Conservation (phyloP, 1,140 invertebrate genomes). For the Plodia interpunctella region DNA sequence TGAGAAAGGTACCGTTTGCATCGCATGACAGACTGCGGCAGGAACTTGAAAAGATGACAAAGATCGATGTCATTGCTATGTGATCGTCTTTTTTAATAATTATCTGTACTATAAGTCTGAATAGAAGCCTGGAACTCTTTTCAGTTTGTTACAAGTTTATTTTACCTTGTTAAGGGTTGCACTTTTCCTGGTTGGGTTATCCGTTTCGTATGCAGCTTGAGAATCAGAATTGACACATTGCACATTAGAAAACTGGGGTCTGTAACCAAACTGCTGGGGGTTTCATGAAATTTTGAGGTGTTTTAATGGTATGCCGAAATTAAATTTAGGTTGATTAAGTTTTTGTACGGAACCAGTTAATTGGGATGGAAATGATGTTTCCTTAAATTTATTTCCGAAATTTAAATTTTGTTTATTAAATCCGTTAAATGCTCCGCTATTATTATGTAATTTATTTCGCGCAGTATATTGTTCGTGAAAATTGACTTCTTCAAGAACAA, state of each 20-base stretch:
- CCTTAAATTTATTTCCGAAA: too few relatives aligned
- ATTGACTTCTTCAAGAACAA: conserved; percentile 28
- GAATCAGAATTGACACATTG: too few relatives aligned
- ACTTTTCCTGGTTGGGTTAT: too few relatives aligned
- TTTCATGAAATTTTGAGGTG: not conserved
- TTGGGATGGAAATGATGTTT: not conserved
- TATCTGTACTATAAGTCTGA: too few relatives aligned
- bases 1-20: conserved; percentile 47
- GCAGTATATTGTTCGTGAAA: conserved; percentile 24
- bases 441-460: conserved; percentile 12
- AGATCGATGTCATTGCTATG: too few relatives aligned
- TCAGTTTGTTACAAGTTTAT: too few relatives aligned
- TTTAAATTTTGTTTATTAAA: not conserved
- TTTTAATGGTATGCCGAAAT: conserved; percentile 1
- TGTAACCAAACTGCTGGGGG: not conserved
- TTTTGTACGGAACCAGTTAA: not conserved
- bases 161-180: too few relatives aligned
- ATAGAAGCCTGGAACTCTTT: too few relatives aligned
- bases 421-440: not conserved
- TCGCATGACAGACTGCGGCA: conserved; percentile 21
- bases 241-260: not conserved
- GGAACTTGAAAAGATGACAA: too few relatives aligned
- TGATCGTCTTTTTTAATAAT: too few relatives aligned
- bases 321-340: conserved; percentile 9
- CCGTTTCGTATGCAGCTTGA: too few relatives aligned